Evolutionary conservation across 2,797 vertebrate species (phyloP).

Genomic region (Danio aesculapii): DNA sequence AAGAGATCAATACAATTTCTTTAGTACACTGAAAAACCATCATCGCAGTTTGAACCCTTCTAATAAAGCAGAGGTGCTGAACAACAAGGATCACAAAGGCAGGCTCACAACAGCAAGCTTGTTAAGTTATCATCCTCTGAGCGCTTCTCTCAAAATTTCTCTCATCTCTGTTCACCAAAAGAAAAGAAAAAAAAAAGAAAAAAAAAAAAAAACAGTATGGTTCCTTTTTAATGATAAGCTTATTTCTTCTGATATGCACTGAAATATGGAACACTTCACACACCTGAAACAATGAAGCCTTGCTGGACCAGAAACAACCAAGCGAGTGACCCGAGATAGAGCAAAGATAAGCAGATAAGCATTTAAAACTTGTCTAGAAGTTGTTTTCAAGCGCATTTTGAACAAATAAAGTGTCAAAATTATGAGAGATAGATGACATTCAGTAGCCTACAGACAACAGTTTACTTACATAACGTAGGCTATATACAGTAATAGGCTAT

Average conservation of each 20-base stretch:
- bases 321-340: background rate
- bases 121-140: background rate
- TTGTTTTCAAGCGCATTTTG: background rate
- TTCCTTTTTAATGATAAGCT: constrained; percentile 7
- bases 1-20: background rate
- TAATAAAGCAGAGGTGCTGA: constrained; percentile 4
- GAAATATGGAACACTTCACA: background rate
- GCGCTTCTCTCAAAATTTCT: background rate
- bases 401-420: no score
- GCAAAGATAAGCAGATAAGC: background rate
- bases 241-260: background rate
- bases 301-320: background rate
- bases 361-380: background rate
- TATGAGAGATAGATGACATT: background rate
- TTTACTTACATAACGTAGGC: background rate
- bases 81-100: constrained; percentile 1
- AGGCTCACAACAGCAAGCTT: background rate
- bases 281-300: background rate
- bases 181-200: no score
- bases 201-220: background rate
- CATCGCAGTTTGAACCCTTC: constrained; percentile 2
- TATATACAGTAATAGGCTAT: no score
- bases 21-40: background rate
- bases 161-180: background rate
- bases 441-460: background rate